Percentiles rank a stretch among this genome's conserved stretches.
phyloP scores from a whole-genome alignment of 1,140 invertebrate genomes.

The Campoletis sonorensis region DNA sequence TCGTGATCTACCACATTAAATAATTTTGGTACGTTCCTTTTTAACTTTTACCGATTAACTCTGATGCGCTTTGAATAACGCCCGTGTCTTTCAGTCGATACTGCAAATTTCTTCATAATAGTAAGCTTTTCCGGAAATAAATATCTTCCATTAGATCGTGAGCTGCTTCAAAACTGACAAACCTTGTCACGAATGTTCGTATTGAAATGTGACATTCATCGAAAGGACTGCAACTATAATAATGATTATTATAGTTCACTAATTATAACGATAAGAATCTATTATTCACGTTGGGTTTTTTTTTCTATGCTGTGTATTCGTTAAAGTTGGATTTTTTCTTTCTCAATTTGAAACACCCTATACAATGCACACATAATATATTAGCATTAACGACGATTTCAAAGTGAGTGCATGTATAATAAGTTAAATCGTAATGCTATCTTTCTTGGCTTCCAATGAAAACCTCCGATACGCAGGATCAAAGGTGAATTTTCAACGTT shows the following conservation, averaged over 20 bases:
- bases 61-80: not conserved
- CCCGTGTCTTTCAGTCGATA: slow-evolving; percentile 24
- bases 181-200: too few species aligned
- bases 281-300: too few species aligned
- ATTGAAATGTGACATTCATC: too few species aligned
- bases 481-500: slow-evolving; percentile 41
- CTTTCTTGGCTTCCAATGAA: slow-evolving; percentile 18
- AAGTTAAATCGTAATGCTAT: slow-evolving; percentile 23
- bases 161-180: not conserved
- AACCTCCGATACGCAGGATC: slow-evolving; percentile 32
- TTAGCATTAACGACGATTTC: slow-evolving; percentile 28
- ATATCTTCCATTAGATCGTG: slow-evolving; percentile 28
- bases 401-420: slow-evolving; percentile 36
- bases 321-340: not conserved
- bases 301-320: too few species aligned
- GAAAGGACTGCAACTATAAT: too few species aligned
- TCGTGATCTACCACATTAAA: slow-evolving; percentile 48
- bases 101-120: not conserved
- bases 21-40: slow-evolving; percentile 43
- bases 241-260: too few species aligned
- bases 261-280: too few species aligned
- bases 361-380: slow-evolving; percentile 27
- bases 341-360: not conserved
- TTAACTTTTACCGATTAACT: slow-evolving; percentile 39
- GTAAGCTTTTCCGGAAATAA: slow-evolving; percentile 38